Evolutionary conservation across 2,888 invertebrate species (phyloP), one percentile per base, ranked within the genome.

Genomic region (Tinea pellionella): DNA sequence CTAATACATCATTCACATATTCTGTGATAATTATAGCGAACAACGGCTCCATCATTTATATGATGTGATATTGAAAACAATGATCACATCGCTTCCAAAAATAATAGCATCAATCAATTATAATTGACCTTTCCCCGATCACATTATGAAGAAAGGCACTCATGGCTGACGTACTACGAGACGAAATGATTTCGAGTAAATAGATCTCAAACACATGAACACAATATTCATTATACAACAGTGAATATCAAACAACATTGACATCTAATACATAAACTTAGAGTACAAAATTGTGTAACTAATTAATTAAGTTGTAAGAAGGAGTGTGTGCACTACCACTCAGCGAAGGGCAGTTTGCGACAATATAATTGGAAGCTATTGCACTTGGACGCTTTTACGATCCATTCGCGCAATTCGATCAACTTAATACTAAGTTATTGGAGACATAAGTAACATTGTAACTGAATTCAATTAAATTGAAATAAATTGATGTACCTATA

Each of bases 291-390:
- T 53, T 53, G 19, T 47, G 12, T 47, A n/a, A 16, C 47, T 47
- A 15, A 47, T 13, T 16, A 9, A 24, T 16, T 8, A 18, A 24
- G 9, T 16, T 1, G 53, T 18, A 53, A 8, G 3, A 53, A 8
- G 19, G 8, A 53, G 9, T 12, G 53, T 53, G 53, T 24, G 16
- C 12, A 8, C 8, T 1, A 24, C 24, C 53, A 53, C 53, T 53
- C 53, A 53, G 53, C 24, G 19, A 16, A 53, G 53, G 53, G 24
- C 24, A 53, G 53, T 53, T 53, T 53, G 53, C 53, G 53, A 53
- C 24, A 53, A 53, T 53, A 53, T 57, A 57, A 57, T 57, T 57
- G 57, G 57, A 32, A 32, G 57, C 30, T 57, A 57, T 57, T 57
- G 57, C 57, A 57, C 32, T 32, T 19, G 57, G 57, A 9, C 57